Evolutionary conservation across 2,888 invertebrate genomes (phyloP), one percentile per base, ranked within the genome.

Genomic region (Nymphalis c-album): DNA sequence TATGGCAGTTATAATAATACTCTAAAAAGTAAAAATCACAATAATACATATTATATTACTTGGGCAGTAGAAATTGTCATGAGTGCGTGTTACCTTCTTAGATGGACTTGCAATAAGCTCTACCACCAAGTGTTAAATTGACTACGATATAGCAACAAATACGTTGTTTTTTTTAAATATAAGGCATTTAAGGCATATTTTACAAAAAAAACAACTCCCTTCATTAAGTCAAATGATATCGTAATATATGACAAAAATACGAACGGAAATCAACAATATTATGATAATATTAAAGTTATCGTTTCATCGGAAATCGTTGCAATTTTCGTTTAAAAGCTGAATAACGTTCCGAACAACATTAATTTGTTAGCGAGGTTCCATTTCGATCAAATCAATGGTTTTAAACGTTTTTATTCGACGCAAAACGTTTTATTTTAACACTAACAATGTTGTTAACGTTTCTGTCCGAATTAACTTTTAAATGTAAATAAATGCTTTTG

Each of bases 331-430:
- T 40, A 13, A 57, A 55, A 35, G 18, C 18, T 18, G 57, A 40
- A 57, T 18, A 35, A 18, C 35, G 35, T 18, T 57, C 18, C 35
- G 18, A 40, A 18, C 57, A 57, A 57, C 57, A 57, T 35, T 57
- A 40, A 40, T 40, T 57, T 40, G 57, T 57, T 57, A 57, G 35
- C 40, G 40, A 40, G 18, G n/a, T 57, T 57, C 40, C 35, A 57
- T 57, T 57, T 40, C 18, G n/a, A 57, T 40, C 57, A 18, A 26
- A 40, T 18, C 57, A 35, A 35, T 57, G 18, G 35, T 40, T 57
- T 57, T 57, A 57, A 57, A 57, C 18, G 35, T 20, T 57, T 40
- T 57, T 40, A 57, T 40, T 40, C n/a, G 2, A 40, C 57, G 1
- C 57, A 40, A 55, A 55, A 31, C 16, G 40, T n/a, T 57, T 35